Evolutionary conservation across 2,113 vertebrate genomes (phyloP).

Genomic region (Bubalus kerabau): DNA sequence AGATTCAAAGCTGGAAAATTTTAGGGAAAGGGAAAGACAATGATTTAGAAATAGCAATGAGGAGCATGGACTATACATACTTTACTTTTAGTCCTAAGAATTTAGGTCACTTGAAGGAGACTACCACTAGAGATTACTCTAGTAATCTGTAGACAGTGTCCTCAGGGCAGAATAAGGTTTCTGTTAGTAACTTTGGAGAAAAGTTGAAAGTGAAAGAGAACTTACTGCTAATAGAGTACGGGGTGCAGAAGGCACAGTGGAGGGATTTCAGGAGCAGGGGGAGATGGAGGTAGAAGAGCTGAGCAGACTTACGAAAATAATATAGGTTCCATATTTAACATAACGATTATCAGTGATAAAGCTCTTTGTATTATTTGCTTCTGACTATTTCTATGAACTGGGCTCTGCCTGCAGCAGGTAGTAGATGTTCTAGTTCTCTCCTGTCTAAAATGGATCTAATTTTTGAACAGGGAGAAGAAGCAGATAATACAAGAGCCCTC

Average conservation of each 20-base stretch:
- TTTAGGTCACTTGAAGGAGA: not conserved
- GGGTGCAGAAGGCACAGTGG: not conserved
- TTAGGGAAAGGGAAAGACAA: not conserved
- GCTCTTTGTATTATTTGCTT: not conserved
- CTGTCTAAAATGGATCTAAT: not conserved
- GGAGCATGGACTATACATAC: not conserved
- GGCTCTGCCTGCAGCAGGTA: not conserved
- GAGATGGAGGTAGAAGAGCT: not conserved
- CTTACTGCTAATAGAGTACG: not conserved
- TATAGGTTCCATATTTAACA: not conserved
- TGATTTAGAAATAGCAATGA: not conserved
- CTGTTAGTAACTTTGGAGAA: not conserved
- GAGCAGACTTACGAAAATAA: not conserved
- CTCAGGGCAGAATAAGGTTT: not conserved
- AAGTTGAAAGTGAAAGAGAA: not conserved
- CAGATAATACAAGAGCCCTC: not conserved
- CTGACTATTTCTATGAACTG: not conserved
- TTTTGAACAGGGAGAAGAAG: not conserved
- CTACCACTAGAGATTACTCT: no score
- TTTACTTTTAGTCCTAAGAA: no score
- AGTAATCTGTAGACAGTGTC: not conserved
- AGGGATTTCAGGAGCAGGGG: not conserved
- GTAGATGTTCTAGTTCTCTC: not conserved
- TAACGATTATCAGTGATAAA: not conserved
- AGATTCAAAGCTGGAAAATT: not conserved